Percentiles rank a stretch among this genome's conserved stretches.
phyloP scores from a whole-genome alignment of 1,140 invertebrate genomes.

The Thaumetopoea pityocampa region DNA sequence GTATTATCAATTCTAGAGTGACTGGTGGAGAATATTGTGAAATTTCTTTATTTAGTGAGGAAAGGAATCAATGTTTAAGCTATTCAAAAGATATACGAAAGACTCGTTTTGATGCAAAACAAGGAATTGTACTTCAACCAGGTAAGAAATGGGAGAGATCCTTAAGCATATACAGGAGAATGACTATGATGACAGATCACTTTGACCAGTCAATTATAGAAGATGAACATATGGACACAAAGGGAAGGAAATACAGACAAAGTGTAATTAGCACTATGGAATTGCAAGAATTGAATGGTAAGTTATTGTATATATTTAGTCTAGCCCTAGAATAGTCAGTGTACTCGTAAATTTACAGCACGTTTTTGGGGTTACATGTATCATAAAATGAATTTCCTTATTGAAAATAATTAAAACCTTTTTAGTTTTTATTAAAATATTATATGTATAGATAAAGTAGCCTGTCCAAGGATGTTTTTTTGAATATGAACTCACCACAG shows the following conservation, averaged over 20 bases:
- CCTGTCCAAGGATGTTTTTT: no score
- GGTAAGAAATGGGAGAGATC: conserved; percentile 72
- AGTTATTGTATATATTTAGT: conserved; percentile 2
- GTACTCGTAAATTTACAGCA: no score
- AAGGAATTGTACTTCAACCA: conserved; percentile 53
- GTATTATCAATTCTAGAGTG: no score
- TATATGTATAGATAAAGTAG: no score
- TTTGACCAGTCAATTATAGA: conserved; percentile 47
- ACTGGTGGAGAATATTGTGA: no score
- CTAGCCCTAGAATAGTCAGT: no score
- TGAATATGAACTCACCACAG: no score
- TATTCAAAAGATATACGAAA: conserved; percentile 7
- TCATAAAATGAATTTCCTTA: no score
- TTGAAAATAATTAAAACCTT: no score
- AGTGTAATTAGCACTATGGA: conserved; percentile 65
- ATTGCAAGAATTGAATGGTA: conserved; percentile 46
- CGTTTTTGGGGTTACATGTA: no score
- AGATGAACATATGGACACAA: conserved; percentile 35
- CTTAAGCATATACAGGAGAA: conserved; percentile 63
- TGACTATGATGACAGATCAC: conserved; percentile 50
- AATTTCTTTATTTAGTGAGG: not conserved
- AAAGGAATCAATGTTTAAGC: conserved; percentile 7
- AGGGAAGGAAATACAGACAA: conserved; percentile 66
- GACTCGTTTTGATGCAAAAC: conserved; percentile 25
- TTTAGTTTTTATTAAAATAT: no score